These are phyloP conservation scores for Epinotia bilunana DNA, from an alignment of 2,888 invertebrate species.

Conservation along the genomic window DNA sequence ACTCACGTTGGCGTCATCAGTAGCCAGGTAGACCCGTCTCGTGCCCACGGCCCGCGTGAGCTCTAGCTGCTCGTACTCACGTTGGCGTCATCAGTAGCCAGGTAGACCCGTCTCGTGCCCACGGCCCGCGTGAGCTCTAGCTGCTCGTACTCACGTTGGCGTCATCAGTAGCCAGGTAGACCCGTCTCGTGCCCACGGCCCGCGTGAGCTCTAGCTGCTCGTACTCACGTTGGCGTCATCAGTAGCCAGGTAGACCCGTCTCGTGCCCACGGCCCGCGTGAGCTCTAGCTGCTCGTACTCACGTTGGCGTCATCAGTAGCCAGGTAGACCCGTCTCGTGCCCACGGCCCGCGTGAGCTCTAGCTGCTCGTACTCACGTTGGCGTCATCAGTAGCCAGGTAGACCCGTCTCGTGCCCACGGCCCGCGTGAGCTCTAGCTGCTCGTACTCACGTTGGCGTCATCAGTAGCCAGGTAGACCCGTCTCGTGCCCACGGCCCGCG, in stretches of 20 bases:
- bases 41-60: constrained; percentile 84
- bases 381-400: constrained; percentile 98
- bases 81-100: constrained; percentile 99
- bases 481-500: constrained; percentile 84
- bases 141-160: constrained; percentile 94
- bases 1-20: constrained; percentile 90
- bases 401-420: constrained; percentile 87
- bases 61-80: constrained; percentile 91
- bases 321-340: constrained; percentile 91
- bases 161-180: constrained; percentile 98
- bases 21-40: constrained; percentile 94
- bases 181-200: constrained; percentile 85
- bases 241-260: constrained; percentile 95
- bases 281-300: constrained; percentile 90
- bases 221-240: constrained; percentile 99
- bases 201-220: constrained; percentile 88
- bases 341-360: constrained; percentile 85
- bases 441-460: constrained; percentile 97
- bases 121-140: constrained; percentile 86
- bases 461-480: constrained; percentile 97
- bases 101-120: constrained; percentile 90
- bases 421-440: constrained; percentile 87
- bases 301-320: constrained; percentile 99
- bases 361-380: constrained; percentile 91
- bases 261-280: constrained; percentile 83